Percentiles rank a stretch among this genome's conserved stretches.
Evolutionary conservation across 1,140 invertebrate species (phyloP).

Genomic region (Steinernema khuongi): DNA sequence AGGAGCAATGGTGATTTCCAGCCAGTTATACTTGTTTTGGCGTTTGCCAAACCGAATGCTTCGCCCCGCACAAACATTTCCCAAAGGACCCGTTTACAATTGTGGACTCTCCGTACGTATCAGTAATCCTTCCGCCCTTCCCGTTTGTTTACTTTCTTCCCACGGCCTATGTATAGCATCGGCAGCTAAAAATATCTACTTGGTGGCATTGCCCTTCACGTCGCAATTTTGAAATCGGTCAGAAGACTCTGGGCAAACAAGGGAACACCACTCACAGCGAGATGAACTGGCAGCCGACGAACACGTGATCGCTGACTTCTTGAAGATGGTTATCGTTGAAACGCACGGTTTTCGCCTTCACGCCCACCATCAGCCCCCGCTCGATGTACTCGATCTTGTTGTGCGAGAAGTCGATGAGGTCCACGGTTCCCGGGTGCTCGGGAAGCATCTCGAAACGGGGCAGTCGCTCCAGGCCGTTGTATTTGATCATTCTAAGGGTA

Average conservation of each 20-base stretch:
- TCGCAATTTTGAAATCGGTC: not conserved
- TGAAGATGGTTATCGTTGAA: constrained; percentile 3
- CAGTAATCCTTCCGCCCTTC: no score
- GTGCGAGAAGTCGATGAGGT: not conserved
- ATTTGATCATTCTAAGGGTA: not conserved
- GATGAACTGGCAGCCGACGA: not conserved
- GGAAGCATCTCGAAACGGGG: not conserved
- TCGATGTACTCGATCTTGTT: not conserved
- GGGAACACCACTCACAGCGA: not conserved
- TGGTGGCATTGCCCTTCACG: not conserved
- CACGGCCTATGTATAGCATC: no score
- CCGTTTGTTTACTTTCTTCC: no score
- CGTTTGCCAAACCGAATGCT: no score
- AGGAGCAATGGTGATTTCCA: no score
- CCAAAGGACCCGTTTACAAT: no score
- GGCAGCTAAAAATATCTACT: no score
- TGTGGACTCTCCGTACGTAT: no score
- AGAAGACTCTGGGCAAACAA: not conserved
- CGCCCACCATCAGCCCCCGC: not conserved
- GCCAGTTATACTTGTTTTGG: no score
- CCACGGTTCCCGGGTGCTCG: not conserved
- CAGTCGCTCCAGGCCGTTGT: not conserved
- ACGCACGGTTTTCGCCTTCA: constrained; percentile 1
- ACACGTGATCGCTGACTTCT: not conserved
- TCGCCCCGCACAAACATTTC: no score